A percentile compares a stretch with the other conserved stretches of the same genome.
Conservation (phyloP, 2,888 invertebrate genomes). For the Ptychoptera albimana region DNA sequence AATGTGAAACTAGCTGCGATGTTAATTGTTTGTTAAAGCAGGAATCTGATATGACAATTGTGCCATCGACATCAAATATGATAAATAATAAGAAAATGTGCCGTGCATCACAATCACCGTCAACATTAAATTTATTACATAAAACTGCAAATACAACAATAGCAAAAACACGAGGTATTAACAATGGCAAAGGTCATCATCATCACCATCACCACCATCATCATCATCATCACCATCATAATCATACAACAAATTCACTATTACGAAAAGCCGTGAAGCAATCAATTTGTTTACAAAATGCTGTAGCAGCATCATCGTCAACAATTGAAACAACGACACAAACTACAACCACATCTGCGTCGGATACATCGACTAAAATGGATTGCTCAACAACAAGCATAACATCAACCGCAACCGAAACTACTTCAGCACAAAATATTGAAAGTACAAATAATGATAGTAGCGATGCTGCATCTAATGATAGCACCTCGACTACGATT, state of each 20-base stretch:
- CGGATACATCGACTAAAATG: neutral
- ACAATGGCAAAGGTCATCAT: slow-evolving; percentile 15
- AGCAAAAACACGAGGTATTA: slow-evolving; percentile 13
- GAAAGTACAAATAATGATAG: slow-evolving; percentile 2
- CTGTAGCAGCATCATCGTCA: slow-evolving; percentile 5
- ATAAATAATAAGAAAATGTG: too few species aligned
- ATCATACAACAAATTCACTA: slow-evolving; percentile 3
- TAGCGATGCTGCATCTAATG: slow-evolving; percentile 11
- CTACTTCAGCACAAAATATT: neutral
- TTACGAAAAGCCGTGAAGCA: slow-evolving; percentile 5
- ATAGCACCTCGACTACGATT: slow-evolving; percentile 12
- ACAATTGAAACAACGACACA: slow-evolving; percentile 3
- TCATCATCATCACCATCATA: slow-evolving; percentile 22
- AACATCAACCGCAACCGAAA: slow-evolving; percentile 5
- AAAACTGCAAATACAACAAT: slow-evolving; percentile 29
- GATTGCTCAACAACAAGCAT: neutral
- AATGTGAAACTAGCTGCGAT: slow-evolving; percentile 14
- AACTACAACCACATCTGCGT: neutral
- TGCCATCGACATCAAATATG: too few species aligned
- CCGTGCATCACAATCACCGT: neutral
- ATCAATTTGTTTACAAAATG: slow-evolving; percentile 5
- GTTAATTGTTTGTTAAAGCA: slow-evolving; percentile 8
- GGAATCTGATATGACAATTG: too few species aligned
- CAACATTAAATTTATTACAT: slow-evolving; percentile 15
- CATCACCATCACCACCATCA: slow-evolving; percentile 26